Percentiles rank a stretch among this genome's conserved stretches.
phyloP scores from a whole-genome alignment of 2,888 invertebrate genomes.

The Ophioninae sp. region DNA sequence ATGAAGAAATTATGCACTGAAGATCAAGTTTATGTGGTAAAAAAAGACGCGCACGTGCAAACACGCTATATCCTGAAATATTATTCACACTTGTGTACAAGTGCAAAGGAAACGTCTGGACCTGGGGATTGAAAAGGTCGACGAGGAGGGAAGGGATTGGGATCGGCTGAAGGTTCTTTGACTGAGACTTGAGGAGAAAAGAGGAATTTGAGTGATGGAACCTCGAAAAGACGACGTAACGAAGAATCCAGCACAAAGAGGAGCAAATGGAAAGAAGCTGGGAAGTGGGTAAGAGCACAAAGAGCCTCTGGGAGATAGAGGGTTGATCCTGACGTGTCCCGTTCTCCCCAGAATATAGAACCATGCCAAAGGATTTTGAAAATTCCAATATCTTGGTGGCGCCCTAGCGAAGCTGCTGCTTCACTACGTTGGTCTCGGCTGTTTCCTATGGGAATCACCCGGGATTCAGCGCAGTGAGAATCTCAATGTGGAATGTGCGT shows the following conservation, averaged over 20 bases:
- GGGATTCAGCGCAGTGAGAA: constrained; percentile 62
- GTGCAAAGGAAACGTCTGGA: neutral
- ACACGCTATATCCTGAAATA: neutral
- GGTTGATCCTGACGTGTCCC: constrained; percentile 39
- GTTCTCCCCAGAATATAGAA: constrained; percentile 14
- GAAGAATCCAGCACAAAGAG: constrained; percentile 35
- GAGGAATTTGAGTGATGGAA: neutral
- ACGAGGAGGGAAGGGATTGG: neutral
- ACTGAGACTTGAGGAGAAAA: neutral
- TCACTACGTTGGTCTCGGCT: constrained; percentile 4
- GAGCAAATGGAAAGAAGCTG: constrained; percentile 50
- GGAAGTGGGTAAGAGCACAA: constrained; percentile 51
- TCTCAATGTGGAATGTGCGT: constrained; percentile 4
- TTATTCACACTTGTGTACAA: neutral
- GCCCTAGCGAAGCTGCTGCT: constrained; percentile 32
- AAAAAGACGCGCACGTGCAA: neutral
- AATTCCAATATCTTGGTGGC: constrained; percentile 72
- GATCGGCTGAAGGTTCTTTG: neutral
- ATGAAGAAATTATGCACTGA: neutral
- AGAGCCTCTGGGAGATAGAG: constrained; percentile 41
- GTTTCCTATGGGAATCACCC: constrained; percentile 59
- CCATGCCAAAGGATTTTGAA: constrained; percentile 67
- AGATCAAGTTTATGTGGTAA: neutral
- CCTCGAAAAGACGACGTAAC: constrained; percentile 9
- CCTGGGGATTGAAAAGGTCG: neutral